Evolutionary conservation across 2,797 vertebrate genomes (phyloP).

Genomic region (Tauraco hartlaubi): DNA sequence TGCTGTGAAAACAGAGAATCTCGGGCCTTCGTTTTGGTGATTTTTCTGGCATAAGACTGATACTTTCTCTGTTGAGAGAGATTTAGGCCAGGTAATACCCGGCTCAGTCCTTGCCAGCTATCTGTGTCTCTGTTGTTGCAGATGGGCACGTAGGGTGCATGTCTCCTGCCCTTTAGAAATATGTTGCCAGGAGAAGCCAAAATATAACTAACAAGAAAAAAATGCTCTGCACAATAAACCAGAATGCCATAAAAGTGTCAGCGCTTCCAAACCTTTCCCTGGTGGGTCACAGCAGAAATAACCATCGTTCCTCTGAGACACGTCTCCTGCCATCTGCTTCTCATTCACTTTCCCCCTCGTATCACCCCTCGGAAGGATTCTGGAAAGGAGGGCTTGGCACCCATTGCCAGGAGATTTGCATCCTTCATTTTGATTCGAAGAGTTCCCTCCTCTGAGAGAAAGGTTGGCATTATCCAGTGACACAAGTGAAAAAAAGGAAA

Average conservation of each 20-base stretch:
- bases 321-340: constrained; percentile 48
- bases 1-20: neutral
- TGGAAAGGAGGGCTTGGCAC: constrained; percentile 26
- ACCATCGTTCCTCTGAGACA: constrained; percentile 4
- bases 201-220: constrained; percentile 54
- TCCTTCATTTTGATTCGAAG: constrained; percentile 47
- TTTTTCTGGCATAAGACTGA: neutral
- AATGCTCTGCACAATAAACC: constrained; percentile 48
- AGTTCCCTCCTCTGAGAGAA: neutral
- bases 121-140: neutral
- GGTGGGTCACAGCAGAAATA: constrained; percentile 67
- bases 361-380: constrained; percentile 26
- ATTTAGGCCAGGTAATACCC: neutral
- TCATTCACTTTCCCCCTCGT: constrained; percentile 1
- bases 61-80: neutral
- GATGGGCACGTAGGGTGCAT: neutral
- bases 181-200: constrained; percentile 42
- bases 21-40: neutral
- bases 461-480: constrained; percentile 21
- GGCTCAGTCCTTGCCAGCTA: neutral
- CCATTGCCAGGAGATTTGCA: constrained; percentile 25
- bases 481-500: constrained; percentile 47
- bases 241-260: constrained; percentile 66
- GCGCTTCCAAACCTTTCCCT: constrained; percentile 58
- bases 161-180: constrained; percentile 40